Percentiles rank a stretch among this genome's conserved stretches.
phyloP scores from a whole-genome alignment of 2,113 vertebrate species.

The Dermatemys mawii region DNA sequence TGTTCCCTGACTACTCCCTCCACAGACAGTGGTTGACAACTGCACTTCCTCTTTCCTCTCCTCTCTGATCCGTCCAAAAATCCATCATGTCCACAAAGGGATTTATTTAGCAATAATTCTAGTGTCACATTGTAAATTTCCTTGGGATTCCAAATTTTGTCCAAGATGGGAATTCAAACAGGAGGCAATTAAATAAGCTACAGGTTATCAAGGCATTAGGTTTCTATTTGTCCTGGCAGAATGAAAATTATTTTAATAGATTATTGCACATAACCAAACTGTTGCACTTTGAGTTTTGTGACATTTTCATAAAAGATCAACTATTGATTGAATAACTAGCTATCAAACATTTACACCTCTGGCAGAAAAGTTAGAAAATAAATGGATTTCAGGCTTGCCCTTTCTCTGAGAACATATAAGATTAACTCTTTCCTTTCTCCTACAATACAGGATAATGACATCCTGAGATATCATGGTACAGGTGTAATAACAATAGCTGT shows the following conservation, averaged over 20 bases:
- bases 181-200: not conserved
- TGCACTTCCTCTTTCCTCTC: not conserved
- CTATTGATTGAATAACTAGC: not conserved
- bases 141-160: not conserved
- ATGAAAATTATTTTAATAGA: not conserved
- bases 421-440: not conserved
- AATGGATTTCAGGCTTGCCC: not conserved
- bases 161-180: not conserved
- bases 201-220: not conserved
- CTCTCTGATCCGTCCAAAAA: not conserved
- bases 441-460: not conserved
- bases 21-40: too few relatives aligned
- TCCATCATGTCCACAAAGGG: not conserved
- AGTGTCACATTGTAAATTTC: fast-evolving
- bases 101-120: not conserved
- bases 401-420: not conserved
- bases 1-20: too few relatives aligned
- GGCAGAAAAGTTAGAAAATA: not conserved
- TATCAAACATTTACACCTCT: not conserved
- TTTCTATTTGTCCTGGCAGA: not conserved
- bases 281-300: not conserved
- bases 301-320: not conserved
- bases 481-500: not conserved
- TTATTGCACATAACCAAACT: fast-evolving
- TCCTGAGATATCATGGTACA: fast-evolving